Evolutionary conservation across 2,113 vertebrate genomes (phyloP).

Genomic region (Mesocricetus auratus): DNA sequence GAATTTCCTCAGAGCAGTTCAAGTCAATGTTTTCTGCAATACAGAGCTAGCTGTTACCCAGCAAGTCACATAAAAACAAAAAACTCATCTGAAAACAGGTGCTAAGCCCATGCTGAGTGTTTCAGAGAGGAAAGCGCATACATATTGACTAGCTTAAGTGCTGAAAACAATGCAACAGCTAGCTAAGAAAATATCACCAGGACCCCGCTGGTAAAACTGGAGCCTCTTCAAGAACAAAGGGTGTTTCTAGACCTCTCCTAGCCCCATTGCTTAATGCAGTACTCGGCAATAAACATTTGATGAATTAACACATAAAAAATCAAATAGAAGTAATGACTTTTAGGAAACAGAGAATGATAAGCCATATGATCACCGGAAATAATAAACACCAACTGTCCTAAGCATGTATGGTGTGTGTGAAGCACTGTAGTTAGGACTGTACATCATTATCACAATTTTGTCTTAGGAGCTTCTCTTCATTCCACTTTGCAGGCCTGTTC

Average conservation of each 20-base stretch:
- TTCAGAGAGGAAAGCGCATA: conserved; percentile 45
- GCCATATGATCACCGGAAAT: not conserved
- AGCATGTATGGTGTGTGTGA: not conserved
- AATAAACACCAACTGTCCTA: not conserved
- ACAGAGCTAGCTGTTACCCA: conserved; percentile 44
- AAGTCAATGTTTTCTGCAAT: conserved; percentile 63
- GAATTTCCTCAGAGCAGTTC: not conserved
- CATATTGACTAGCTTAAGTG: not conserved
- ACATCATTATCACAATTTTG: not conserved
- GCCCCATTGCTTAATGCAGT: not conserved
- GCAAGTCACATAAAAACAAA: conserved; percentile 39
- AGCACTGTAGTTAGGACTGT: not conserved
- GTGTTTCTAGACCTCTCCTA: not conserved
- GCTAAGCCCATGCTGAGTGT: not conserved
- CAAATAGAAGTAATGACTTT: not conserved
- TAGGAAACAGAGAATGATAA: conserved; percentile 10
- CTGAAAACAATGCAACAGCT: conserved; percentile 46
- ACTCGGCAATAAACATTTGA: not conserved
- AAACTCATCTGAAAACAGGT: conserved; percentile 64
- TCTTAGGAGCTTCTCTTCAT: conserved; percentile 4
- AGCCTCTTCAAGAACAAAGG: not conserved
- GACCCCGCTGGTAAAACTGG: conserved; percentile 13
- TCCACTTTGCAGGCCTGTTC: not conserved
- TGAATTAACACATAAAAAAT: conserved; percentile 27
- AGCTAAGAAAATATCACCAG: conserved; percentile 33